Evolutionary conservation across 1,140 invertebrate genomes (phyloP).

Genomic region (Drosophila yakuba): DNA sequence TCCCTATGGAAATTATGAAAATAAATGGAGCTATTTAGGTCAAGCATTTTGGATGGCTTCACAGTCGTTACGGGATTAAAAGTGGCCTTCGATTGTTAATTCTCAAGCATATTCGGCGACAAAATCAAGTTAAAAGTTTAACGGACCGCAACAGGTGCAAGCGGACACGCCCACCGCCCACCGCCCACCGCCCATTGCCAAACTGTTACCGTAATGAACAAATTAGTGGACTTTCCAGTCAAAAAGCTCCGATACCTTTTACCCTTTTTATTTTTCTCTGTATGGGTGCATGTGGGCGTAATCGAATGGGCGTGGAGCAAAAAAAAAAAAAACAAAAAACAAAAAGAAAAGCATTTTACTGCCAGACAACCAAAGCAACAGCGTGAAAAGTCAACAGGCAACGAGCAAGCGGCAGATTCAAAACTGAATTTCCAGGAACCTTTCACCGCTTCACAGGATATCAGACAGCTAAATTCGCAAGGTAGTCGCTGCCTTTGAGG

Average conservation of each 20-base stretch:
- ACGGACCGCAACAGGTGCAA: constrained; percentile 70
- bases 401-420: constrained; percentile 11
- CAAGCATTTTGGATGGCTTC: too few relatives aligned
- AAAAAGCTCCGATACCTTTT: background rate
- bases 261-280: background rate
- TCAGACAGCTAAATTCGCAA: constrained; percentile 14
- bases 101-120: background rate
- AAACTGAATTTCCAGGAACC: constrained; percentile 47
- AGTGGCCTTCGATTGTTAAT: too few relatives aligned
- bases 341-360: background rate
- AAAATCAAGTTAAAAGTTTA: constrained; percentile 67
- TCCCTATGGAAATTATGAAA: background rate
- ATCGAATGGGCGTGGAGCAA: constrained; percentile 18
- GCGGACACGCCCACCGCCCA: constrained; percentile 3
- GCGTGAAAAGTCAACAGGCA: constrained; percentile 32
- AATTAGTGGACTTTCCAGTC: constrained; percentile 60
- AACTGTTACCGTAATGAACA: constrained; percentile 58
- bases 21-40: too few relatives aligned
- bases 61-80: background rate
- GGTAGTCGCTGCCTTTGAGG: constrained; percentile 16
- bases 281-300: constrained; percentile 7
- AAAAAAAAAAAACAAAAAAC: background rate
- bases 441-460: constrained; percentile 25
- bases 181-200: constrained; percentile 4
- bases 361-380: constrained; percentile 27